Evolutionary conservation across 2,888 invertebrate genomes (phyloP).

Genomic region (Mimas tiliae): DNA sequence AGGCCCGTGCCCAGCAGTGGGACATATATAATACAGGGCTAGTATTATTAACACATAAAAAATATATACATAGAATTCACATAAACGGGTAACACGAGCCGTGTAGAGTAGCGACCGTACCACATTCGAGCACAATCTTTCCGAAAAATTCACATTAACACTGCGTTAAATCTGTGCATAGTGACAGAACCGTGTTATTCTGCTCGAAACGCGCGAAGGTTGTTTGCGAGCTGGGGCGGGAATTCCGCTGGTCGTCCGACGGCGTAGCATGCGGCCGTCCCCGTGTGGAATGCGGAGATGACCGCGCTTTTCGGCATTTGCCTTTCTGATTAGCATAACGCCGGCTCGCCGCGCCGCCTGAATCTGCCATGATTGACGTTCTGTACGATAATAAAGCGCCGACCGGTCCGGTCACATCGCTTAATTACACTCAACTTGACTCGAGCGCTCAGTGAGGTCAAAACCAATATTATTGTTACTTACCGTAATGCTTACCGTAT

Average conservation of each 20-base stretch:
- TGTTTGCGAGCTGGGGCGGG: conserved; percentile 53
- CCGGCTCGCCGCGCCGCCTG: conserved; percentile 48
- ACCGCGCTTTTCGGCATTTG: conserved; percentile 65
- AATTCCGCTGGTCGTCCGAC: conserved; percentile 56
- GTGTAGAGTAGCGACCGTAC: not conserved
- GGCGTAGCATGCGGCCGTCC: conserved; percentile 51
- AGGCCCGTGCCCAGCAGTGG: too few species aligned
- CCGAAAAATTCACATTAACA: conserved; percentile 18
- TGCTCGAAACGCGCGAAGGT: conserved; percentile 39
- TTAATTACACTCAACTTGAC: not conserved
- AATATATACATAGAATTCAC: conserved; percentile 4
- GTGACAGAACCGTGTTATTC: conserved; percentile 35
- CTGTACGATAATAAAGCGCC: conserved; percentile 24
- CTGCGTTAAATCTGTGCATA: conserved; percentile 22
- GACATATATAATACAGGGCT: too few species aligned
- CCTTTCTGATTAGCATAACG: conserved; percentile 65
- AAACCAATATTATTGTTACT: not conserved
- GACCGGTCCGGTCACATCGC: conserved; percentile 11
- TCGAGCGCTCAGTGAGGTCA: too few species aligned
- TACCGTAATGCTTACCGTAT: not conserved
- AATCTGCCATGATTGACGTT: conserved; percentile 21
- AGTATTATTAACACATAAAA: too few species aligned
- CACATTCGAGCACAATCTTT: conserved; percentile 19
- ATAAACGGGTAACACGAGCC: not conserved
- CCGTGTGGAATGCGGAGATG: conserved; percentile 80